Conservation (phyloP, 2,888 invertebrate genomes). For the Ennomos quercinarius region DNA sequence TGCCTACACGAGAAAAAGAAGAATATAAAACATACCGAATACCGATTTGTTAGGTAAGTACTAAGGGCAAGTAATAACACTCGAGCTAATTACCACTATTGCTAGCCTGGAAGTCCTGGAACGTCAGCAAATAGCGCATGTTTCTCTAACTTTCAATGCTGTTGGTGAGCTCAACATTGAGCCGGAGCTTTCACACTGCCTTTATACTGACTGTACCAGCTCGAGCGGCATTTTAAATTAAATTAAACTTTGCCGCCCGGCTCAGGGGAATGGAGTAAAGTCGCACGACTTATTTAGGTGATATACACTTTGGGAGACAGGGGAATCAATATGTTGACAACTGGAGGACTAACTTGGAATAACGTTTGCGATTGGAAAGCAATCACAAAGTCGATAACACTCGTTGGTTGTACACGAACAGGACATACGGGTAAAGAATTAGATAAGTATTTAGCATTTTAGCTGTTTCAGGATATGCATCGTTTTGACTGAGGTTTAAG, state of each 20-base stretch:
- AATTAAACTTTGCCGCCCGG: slow-evolving; percentile 29
- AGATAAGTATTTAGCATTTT: no score
- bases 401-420: background rate
- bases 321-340: slow-evolving; percentile 19
- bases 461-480: no score
- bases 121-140: no score
- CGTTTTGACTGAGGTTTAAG: no score
- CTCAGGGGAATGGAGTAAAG: slow-evolving; percentile 15
- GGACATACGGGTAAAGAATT: background rate
- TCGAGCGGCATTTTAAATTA: slow-evolving; percentile 32
- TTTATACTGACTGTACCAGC: slow-evolving; percentile 6
- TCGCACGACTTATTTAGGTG: slow-evolving; percentile 13
- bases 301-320: slow-evolving; percentile 2
- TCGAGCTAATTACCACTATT: no score
- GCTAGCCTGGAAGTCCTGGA: no score
- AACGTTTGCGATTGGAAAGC: slow-evolving; percentile 8
- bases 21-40: no score
- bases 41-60: no score
- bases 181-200: slow-evolving; percentile 3
- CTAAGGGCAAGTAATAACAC: no score
- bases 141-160: no score
- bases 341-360: slow-evolving; percentile 9
- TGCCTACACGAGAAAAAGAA: no score
- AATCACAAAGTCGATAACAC: background rate
- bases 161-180: background rate